Base-by-base conservation (phyloP, 1,140 invertebrate species). In the Brachionus plicatilis region DNA sequence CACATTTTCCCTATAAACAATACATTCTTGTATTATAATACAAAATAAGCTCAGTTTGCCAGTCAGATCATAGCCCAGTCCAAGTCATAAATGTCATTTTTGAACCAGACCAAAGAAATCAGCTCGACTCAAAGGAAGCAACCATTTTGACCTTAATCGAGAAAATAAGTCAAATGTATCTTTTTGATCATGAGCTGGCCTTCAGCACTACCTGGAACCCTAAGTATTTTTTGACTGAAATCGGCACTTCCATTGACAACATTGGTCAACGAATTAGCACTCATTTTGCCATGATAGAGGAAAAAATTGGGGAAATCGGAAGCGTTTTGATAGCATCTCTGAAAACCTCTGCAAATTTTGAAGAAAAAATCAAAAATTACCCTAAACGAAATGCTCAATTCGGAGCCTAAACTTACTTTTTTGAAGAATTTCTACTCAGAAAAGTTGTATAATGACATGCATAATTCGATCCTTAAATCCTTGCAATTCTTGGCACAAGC, bases 111-210 rank as follows among this genome's bases (percentile, higher is more conserved):
- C n/a, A n/a, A n/a, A n/a, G n/a, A n/a, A n/a, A n/a, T n/a, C n/a
- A n/a, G n/a, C n/a, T n/a, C n/a, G 85, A 87, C 8, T 85, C 89
- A 47, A 88, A 89, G 87, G 86, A 88, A 24, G 86, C 84, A 4
- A 86, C 88, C 75, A 87, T 90, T 6, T 85, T 85, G 43, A 85
- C 80, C 12, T 86, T 86, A 1, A 87, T 90, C 29, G 85, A 86
- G 17, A 87, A 85, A 24, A 89, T 90, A 70, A 85, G 80, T 17
- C 85, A 87, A 68, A 89, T 88, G 86, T 88, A 86, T 68, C 86
- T 90, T n/a, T 90, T 88, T 87, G 88, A 90, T 85, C 85, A 87
- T 68, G 87, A 88, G 1, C 85, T 87, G 11, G 88, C 88, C 11
- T 88, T 90, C 85, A 87, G 88, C 14, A 86, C 85, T 75, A 86